These are phyloP conservation scores for Yponomeuta malinellus DNA, from an alignment of 2,888 invertebrate genomes.

Conservation along the genomic window DNA sequence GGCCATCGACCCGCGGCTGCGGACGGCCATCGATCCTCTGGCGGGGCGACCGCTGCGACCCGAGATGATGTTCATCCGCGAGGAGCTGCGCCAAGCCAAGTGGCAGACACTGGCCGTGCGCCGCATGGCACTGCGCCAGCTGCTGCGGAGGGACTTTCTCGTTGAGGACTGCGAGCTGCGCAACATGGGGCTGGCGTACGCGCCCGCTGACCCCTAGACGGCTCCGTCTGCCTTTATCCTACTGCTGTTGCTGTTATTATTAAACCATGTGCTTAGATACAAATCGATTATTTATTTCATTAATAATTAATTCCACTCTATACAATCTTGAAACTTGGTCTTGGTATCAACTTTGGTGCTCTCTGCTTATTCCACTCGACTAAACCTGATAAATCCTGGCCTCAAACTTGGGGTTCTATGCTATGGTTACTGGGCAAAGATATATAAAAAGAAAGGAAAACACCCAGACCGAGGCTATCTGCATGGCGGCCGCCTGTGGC, in stretches of 20 bases:
- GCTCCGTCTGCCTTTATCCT: neutral
- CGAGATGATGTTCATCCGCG: slow-evolving; percentile 68
- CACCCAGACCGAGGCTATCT: too few relatives aligned
- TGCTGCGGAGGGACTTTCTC: slow-evolving; percentile 52
- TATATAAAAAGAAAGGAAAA: too few relatives aligned
- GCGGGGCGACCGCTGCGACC: slow-evolving; percentile 56
- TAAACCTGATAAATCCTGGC: too few relatives aligned
- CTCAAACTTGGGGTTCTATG: too few relatives aligned
- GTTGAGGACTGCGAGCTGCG: slow-evolving; percentile 58
- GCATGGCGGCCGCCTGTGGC: too few relatives aligned
- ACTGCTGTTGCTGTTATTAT: neutral
- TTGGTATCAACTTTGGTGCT: too few relatives aligned
- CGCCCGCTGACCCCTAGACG: slow-evolving; percentile 45
- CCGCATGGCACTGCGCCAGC: slow-evolving; percentile 53
- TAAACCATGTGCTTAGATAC: too few relatives aligned
- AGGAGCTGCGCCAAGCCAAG: slow-evolving; percentile 62
- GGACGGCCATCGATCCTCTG: slow-evolving; percentile 51
- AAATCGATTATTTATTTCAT: too few relatives aligned
- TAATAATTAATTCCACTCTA: too few relatives aligned
- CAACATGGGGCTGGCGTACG: slow-evolving; percentile 56
- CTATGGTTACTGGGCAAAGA: too few relatives aligned
- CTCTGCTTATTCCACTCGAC: too few relatives aligned
- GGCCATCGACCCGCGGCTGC: slow-evolving; percentile 51
- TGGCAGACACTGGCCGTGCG: slow-evolving; percentile 60
- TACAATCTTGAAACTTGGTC: too few relatives aligned